These are phyloP conservation scores for Onychomys arenicola DNA, from an alignment of 2,797 vertebrate genomes.

Conservation along the genomic window DNA sequence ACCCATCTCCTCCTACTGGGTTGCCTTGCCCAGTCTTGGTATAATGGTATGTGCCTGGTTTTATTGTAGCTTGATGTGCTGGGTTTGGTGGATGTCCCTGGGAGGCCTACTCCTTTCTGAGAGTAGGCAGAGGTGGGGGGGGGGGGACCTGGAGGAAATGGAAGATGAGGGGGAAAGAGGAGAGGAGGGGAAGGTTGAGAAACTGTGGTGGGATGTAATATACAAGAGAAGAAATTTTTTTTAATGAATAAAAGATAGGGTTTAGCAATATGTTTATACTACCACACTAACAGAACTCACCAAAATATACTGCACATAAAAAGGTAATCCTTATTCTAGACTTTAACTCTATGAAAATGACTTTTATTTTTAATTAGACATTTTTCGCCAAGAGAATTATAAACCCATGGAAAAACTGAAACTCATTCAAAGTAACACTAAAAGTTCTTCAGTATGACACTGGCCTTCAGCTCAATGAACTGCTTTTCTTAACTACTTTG, in stretches of 20 bases:
- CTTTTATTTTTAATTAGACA: slow-evolving; percentile 5
- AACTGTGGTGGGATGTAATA: background rate
- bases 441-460: background rate
- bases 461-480: background rate
- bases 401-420: background rate
- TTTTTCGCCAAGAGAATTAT: slow-evolving; percentile 23
- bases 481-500: background rate
- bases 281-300: background rate
- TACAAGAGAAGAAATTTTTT: background rate
- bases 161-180: background rate
- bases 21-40: background rate
- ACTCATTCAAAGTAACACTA: background rate
- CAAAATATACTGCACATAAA: background rate
- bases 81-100: background rate
- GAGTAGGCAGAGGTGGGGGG: background rate
- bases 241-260: background rate
- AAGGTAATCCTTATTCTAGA: background rate
- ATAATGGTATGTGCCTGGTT: background rate
- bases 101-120: background rate
- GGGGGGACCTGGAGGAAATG: background rate
- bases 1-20: background rate
- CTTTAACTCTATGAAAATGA: background rate
- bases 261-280: background rate
- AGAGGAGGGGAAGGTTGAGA: background rate
- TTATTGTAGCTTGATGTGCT: background rate